Base-by-base conservation (phyloP, 2,113 vertebrate species). In the Notiomystis cincta region DNA sequence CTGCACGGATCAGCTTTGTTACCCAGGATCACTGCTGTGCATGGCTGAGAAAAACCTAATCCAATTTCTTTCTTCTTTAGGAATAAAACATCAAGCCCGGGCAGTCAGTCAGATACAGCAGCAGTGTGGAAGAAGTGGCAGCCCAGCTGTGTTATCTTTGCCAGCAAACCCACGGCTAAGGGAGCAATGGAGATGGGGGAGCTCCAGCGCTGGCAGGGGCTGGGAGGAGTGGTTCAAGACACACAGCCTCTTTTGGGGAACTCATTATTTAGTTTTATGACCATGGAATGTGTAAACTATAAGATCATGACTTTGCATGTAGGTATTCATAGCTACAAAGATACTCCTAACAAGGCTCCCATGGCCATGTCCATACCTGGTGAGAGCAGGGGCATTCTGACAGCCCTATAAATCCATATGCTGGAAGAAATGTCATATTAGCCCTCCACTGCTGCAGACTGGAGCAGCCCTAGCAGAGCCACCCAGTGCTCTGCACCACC, bases 41-140 rank as follows among this genome's bases (percentile, higher is more conserved):
- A 0, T 3, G 53, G 64, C 69, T 77, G 67, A 9, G 23, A 78
- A 89, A 93, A 89, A 62, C 4, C 54, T 57, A 95, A 89, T 81
- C 93, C 47, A 69, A 83, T 90, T 95, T 92, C 57, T 77, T 57
- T 76, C 85, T 80, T 94, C 92, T 87, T 86, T 80, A 77, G 75
- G 88, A 82, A 70, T 82, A 70, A 92, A 89, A 84, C 37, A 87
- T 71, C 67, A 62, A 75, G 65, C 38, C 0, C 9, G 1, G 45
- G 57, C 72, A 81, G 62, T 7, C 82, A 80, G 58, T 38, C 87
- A 70, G 37, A 78, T 4, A 35, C 14, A 50, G 42, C 3, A 75
- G 77, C 75, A 47, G 7, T 3, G 51, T 13, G 65, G 70, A 88
- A 86, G 66, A 21, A 83, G 50, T 5, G 22, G 71, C 72, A 71